Evolutionary conservation across 2,797 vertebrate genomes (phyloP).

Genomic region (Sternarchorhynchus goeldii): DNA sequence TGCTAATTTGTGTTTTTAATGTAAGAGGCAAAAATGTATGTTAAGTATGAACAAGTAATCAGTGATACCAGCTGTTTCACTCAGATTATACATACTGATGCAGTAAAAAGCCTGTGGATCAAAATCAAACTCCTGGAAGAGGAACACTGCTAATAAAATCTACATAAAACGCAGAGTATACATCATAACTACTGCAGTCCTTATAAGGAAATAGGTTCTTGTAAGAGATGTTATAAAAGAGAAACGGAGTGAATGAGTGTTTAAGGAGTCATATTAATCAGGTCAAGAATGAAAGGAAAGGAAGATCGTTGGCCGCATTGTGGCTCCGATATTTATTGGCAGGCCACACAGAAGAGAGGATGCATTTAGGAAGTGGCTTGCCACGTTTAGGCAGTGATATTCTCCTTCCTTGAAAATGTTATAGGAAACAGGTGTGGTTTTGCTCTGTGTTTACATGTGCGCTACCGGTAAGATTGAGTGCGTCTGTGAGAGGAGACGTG

Average conservation of each 20-base stretch:
- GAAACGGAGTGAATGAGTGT: slow-evolving; percentile 10
- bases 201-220: not conserved
- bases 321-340: slow-evolving; percentile 55
- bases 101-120: too few species aligned
- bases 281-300: slow-evolving; percentile 26
- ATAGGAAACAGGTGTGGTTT: slow-evolving; percentile 3
- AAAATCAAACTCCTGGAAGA: too few species aligned
- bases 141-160: too few species aligned
- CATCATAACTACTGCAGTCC: too few species aligned
- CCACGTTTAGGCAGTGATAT: slow-evolving; percentile 61
- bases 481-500: slow-evolving; percentile 3
- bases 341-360: slow-evolving; percentile 46
- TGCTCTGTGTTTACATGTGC: slow-evolving; percentile 3
- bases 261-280: slow-evolving; percentile 9
- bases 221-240: slow-evolving; percentile 3
- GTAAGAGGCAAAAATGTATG: too few species aligned
- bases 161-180: too few species aligned
- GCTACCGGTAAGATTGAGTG: not conserved
- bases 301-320: slow-evolving; percentile 29
- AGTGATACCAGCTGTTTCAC: too few species aligned
- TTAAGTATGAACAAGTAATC: too few species aligned
- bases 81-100: too few species aligned
- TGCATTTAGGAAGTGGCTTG: slow-evolving; percentile 63
- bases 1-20: too few species aligned
- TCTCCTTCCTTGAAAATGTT: slow-evolving; percentile 53